Evolutionary conservation across 2,797 vertebrate genomes (phyloP).

Genomic region (Hydrocynus forskahlii): DNA sequence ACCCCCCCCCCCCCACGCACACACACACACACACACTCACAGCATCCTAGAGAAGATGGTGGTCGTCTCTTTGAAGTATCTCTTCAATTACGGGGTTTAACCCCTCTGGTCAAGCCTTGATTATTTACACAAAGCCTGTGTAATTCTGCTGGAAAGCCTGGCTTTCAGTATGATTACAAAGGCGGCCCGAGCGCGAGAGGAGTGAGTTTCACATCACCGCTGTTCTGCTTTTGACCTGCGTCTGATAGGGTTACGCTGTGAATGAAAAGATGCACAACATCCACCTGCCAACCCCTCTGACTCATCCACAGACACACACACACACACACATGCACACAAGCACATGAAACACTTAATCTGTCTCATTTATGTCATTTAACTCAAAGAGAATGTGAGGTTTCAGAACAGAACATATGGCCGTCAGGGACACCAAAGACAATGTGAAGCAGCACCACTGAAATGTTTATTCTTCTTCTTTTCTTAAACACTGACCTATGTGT

Average conservation of each 20-base stretch:
- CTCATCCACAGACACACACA: slow-evolving; percentile 28
- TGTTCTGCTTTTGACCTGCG: slow-evolving; percentile 84
- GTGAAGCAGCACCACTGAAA: not conserved
- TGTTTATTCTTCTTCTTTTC: not conserved
- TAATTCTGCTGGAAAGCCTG: slow-evolving; percentile 92
- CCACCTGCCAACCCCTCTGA: slow-evolving; percentile 65
- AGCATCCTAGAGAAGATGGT: slow-evolving; percentile 85
- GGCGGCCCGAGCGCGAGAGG: slow-evolving; percentile 78
- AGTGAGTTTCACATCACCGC: slow-evolving; percentile 85
- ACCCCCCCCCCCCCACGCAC: not conserved
- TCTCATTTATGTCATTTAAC: slow-evolving; percentile 14
- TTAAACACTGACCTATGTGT: not conserved
- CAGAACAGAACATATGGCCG: not conserved
- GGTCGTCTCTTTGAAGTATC: slow-evolving; percentile 98
- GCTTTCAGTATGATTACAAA: slow-evolving; percentile 88
- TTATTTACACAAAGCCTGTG: slow-evolving; percentile 97
- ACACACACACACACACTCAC: slow-evolving; percentile 56
- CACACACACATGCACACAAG: not conserved
- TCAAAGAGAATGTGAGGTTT: not conserved
- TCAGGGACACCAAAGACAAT: not conserved
- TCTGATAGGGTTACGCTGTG: slow-evolving; percentile 86
- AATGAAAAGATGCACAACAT: slow-evolving; percentile 76
- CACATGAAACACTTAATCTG: slow-evolving; percentile 29
- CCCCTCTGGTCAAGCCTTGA: slow-evolving; percentile 95
- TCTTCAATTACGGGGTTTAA: slow-evolving; percentile 99